Evolutionary conservation across 2,113 vertebrate species (phyloP).

Genomic region (Dolichallabes microphthalmus): DNA sequence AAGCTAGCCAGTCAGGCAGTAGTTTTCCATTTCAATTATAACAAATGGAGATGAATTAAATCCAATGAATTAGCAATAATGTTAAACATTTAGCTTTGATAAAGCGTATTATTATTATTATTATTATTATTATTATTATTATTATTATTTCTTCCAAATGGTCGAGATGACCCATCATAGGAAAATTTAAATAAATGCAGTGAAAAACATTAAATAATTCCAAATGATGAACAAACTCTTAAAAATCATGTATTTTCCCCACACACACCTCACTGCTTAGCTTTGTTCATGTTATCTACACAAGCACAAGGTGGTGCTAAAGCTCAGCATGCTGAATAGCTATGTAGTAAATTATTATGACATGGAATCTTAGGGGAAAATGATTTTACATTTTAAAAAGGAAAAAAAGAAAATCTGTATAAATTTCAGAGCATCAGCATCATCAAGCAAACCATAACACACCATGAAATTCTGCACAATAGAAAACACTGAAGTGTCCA

Average conservation of each 20-base stretch:
- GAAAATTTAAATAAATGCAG: too few species aligned
- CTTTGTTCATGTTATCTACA: neutral
- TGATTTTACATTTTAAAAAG: neutral
- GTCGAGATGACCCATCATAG: too few species aligned
- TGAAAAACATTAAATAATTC: too few species aligned
- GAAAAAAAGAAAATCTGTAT: neutral
- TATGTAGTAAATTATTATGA: neutral
- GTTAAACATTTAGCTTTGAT: too few species aligned
- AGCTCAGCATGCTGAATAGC: neutral
- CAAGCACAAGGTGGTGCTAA: constrained; percentile 33
- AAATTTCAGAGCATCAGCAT: neutral
- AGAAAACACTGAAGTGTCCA: neutral
- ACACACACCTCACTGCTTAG: neutral
- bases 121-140: too few species aligned
- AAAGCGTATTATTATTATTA: too few species aligned
- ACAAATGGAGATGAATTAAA: too few species aligned
- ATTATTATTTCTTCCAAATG: too few species aligned
- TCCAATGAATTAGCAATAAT: too few species aligned
- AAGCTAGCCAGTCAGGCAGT: too few species aligned
- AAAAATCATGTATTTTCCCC: neutral
- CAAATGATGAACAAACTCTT: too few species aligned
- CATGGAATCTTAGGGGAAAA: neutral
- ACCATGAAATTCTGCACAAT: neutral
- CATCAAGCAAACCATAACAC: neutral
- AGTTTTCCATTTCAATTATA: too few species aligned